A percentile compares a stretch with the other conserved stretches of the same genome.
These are phyloP conservation scores for Rachycentron canadum DNA, from an alignment of 2,797 vertebrate species.

Conservation along the genomic window DNA sequence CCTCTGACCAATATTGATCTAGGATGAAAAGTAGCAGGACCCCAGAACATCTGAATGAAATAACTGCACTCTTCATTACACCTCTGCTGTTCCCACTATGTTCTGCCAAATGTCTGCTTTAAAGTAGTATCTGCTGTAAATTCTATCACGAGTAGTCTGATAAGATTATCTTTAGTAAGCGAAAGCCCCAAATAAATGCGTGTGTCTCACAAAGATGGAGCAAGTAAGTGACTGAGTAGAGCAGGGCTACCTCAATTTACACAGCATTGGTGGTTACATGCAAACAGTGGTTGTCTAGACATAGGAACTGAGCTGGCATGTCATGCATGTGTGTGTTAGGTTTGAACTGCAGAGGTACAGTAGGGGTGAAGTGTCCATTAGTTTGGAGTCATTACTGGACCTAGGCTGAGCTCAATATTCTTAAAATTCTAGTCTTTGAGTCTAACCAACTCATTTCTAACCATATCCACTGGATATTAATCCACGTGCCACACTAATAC, in stretches of 20 bases:
- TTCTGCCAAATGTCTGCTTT: neutral
- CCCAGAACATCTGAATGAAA: neutral
- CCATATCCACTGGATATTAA: conserved; percentile 35
- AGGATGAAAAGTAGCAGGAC: neutral
- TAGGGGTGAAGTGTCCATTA: conserved; percentile 5
- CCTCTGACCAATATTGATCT: neutral
- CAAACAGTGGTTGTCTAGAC: conserved; percentile 34
- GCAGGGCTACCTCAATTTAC: conserved; percentile 14
- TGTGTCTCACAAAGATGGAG: neutral
- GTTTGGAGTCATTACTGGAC: neutral
- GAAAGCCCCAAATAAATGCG: neutral
- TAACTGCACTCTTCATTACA: neutral
- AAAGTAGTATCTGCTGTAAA: no score
- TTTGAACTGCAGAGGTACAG: conserved; percentile 16
- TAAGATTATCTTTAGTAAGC: neutral
- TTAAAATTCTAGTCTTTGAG: neutral
- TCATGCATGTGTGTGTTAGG: conserved; percentile 13
- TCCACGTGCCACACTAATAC: conserved; percentile 42
- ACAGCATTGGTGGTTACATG: conserved; percentile 29
- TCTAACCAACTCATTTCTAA: conserved; percentile 9
- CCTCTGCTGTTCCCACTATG: neutral
- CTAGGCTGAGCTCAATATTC: conserved; percentile 2
- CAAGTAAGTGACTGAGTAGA: neutral
- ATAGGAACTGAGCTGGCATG: conserved; percentile 24
- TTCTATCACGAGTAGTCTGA: neutral